Base-by-base conservation (phyloP, 1,140 invertebrate species). In the Pachyrhynchus sulphureomaculatus region DNA sequence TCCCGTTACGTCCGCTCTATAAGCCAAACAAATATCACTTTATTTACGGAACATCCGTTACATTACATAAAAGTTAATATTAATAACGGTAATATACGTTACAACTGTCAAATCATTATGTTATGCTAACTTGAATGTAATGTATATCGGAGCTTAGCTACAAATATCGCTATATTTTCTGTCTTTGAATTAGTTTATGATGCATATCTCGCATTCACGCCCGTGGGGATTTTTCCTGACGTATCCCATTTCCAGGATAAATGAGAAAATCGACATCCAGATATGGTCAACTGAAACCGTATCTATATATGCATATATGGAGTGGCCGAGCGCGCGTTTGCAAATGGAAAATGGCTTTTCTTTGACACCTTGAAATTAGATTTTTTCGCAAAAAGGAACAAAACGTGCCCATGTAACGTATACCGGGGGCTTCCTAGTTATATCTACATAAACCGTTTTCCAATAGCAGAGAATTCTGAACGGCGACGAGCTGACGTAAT, bases 311-410 rank as follows among this genome's bases (percentile, higher is more conserved):
- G 70, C 69, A 75, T 72, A 75, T 72, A 72, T 47, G 49, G 70
- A 75, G 66, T 71, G 72, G 71, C 68, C 68, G 68, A 53, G 65
- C 60, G 32, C 29, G 10, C 21, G 29, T 41, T 32, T 23, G 51
- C 51, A 42, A 72, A 74, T 70, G 71, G 73, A 72, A 75, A 75
- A 76, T 74, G 72, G 73, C 74, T 76, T 76, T 76, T 75, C 75
- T 76, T 76, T 76, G 75, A 76, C 75, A 76, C 75, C 73, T 75
- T 68, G 69, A 75, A 76, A 76, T 76, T 76, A 76, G 74, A 76
- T 76, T 76, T 75, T 75, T 73, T 72, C 66, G 52, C 47, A 42
- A 72, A 71, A 66, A 70, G 69, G 64, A 72, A 72, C 71, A 72
- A 72, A 72, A 72, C 67, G 42, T 17, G 18, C 24, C 24, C 3